Evolutionary conservation across 1,140 invertebrate species (phyloP).

Genomic region (Drosophila cardini): DNA sequence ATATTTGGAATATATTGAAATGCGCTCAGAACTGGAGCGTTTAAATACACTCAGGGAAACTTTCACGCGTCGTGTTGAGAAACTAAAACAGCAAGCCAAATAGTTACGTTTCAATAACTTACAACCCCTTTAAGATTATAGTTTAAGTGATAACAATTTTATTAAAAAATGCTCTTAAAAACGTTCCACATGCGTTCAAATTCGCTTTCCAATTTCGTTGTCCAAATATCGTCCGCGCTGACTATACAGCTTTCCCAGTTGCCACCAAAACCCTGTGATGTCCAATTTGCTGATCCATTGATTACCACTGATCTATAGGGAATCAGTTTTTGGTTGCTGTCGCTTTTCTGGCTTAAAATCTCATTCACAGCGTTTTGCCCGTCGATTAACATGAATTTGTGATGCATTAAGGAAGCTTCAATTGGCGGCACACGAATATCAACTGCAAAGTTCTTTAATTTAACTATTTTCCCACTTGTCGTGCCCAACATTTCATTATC

Average conservation of each 20-base stretch:
- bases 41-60: constrained; percentile 57
- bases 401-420: constrained; percentile 64
- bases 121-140: constrained; percentile 6
- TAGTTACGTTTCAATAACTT: constrained; percentile 27
- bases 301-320: constrained; percentile 32
- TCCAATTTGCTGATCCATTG: constrained; percentile 74
- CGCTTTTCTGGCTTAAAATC: background rate
- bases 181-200: constrained; percentile 72
- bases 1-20: constrained; percentile 73
- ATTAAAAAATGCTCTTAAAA: constrained; percentile 14
- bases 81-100: constrained; percentile 66
- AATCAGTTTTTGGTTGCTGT: background rate
- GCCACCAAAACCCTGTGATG: constrained; percentile 53
- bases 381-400: constrained; percentile 75
- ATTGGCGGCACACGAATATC: constrained; percentile 47
- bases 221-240: constrained; percentile 28
- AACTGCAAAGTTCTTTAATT: constrained; percentile 12
- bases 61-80: constrained; percentile 53
- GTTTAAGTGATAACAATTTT: background rate
- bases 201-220: constrained; percentile 47
- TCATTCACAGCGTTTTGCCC: constrained; percentile 38
- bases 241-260: constrained; percentile 75
- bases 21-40: constrained; percentile 61
- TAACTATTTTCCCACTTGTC: constrained; percentile 39
- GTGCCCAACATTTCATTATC: constrained; percentile 64